Evolutionary conservation across 2,113 vertebrate species (phyloP), one percentile per base, ranked within the genome.

Genomic region (Cricetomys ansorgei): DNA sequence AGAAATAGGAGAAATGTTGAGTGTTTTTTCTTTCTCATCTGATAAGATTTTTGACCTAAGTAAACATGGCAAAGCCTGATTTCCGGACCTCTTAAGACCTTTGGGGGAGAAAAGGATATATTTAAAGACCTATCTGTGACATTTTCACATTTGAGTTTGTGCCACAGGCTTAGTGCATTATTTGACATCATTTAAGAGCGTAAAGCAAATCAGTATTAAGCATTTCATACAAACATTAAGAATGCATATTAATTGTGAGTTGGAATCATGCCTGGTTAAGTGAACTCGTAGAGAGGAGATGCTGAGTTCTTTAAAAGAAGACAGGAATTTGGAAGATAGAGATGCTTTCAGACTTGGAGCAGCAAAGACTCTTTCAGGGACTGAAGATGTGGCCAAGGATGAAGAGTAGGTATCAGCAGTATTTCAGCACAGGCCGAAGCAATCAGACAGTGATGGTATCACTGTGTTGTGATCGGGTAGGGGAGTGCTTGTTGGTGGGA

Each of bases 221-320:
- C 79, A 67, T 93, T 96, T 91, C 90, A 85, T 87, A 48, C 40
- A 92, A 31, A 80, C 89, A 92, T 92, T 93, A 95, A 97, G 95
- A 89, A 83, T 95, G 48, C 27, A 76, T 80, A 86, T 70, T 93
- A 88, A 93, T 59, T 96, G 23, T 87, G 88, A 91, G 50, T 79
- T 97, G 94, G 90, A 88, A 29, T 95, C 70, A 59, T 91, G 88
- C 90, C 88, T 95, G 31, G 81, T 95, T 92, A 92, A 81, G 69
- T 89, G 73, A 88, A 90, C 16, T 95, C 77, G 93, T 90, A 59
- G 34, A 91, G 92, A 86, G 55, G 77, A 91, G 72, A 55, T 75
- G n/a, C 67, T 59, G 62, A n/a, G 11, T 92, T 97, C 92, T 95
- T 88, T 95, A 67, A 95, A 95, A 62, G 93, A 84, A 84, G 19